Percentiles rank a stretch among this genome's conserved stretches.
These are phyloP conservation scores for Turnix velox DNA, from an alignment of 2,113 vertebrate genomes.

Conservation along the genomic window DNA sequence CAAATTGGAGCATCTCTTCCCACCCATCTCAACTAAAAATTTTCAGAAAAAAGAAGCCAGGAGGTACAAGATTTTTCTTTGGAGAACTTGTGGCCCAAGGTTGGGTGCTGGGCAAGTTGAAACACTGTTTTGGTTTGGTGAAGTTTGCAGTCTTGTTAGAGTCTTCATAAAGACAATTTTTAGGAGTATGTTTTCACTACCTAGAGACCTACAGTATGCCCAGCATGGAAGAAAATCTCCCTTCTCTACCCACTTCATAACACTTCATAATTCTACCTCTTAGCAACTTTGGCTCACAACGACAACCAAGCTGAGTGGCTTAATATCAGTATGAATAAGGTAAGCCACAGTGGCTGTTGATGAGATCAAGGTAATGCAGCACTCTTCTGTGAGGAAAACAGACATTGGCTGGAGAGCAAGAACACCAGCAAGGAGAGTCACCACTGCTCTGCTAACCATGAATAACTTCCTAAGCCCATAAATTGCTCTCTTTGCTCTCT, in stretches of 20 bases:
- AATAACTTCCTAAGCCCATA: background rate
- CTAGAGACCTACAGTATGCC: background rate
- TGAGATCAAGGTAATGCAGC: background rate
- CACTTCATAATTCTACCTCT: background rate
- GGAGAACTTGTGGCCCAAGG: background rate
- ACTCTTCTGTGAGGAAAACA: background rate
- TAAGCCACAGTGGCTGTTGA: background rate
- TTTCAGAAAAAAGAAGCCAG: background rate
- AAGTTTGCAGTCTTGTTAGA: background rate
- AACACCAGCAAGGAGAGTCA: background rate
- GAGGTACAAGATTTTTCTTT: background rate
- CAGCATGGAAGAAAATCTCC: background rate
- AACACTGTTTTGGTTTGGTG: background rate
- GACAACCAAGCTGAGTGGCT: background rate
- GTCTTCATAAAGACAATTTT: background rate
- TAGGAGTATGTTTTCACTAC: fast-evolving
- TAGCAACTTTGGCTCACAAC: background rate
- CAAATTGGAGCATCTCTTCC: background rate
- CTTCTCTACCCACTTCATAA: background rate
- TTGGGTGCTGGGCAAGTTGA: background rate
- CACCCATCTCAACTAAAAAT: background rate
- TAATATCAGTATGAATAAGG: background rate
- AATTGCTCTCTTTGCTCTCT: background rate
- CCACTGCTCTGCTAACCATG: background rate
- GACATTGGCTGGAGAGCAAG: background rate